A percentile compares a stretch with the other conserved stretches of the same genome.
Conservation (phyloP, 2,888 invertebrate genomes). For the Thera obeliscata region DNA sequence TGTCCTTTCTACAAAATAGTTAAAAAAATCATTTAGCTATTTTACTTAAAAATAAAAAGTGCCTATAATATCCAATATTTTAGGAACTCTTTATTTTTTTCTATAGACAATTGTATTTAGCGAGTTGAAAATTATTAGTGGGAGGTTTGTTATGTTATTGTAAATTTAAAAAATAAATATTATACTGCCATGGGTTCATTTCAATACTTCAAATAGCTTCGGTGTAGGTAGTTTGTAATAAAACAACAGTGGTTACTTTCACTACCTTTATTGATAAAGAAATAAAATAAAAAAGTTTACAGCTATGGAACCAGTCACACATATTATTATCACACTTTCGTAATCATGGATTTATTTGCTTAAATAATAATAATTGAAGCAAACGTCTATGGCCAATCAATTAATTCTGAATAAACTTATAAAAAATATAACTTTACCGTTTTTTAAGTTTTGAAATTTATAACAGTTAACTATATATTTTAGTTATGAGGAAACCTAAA, state of each 20-base stretch:
- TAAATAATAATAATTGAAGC: background rate
- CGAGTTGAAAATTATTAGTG: slow-evolving; percentile 55
- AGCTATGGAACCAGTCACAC: slow-evolving; percentile 26
- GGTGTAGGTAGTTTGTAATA: background rate
- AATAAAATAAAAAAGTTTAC: slow-evolving; percentile 18
- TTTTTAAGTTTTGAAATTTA: slow-evolving; percentile 11
- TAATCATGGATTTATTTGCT: slow-evolving; percentile 11
- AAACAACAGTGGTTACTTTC: slow-evolving; percentile 11
- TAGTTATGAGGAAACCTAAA: slow-evolving; percentile 9
- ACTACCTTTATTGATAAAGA: slow-evolving; percentile 34
- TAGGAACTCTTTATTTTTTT: slow-evolving; percentile 45
- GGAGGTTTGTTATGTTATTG: slow-evolving; percentile 62
- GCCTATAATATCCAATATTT: too few species aligned
- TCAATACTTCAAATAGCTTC: background rate
- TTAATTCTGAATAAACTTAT: slow-evolving; percentile 7
- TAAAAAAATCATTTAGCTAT: too few species aligned
- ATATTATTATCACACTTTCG: slow-evolving; percentile 9
- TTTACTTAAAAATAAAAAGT: too few species aligned
- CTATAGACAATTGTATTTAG: slow-evolving; percentile 57
- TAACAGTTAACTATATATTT: slow-evolving; percentile 8
- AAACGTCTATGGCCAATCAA: slow-evolving; percentile 17
- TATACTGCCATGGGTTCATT: slow-evolving; percentile 28
- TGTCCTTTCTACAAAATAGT: too few species aligned
- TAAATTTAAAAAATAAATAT: slow-evolving; percentile 72
- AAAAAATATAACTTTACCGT: slow-evolving; percentile 1